A percentile compares a stretch with the other conserved stretches of the same genome.
phyloP scores from a whole-genome alignment of 2,888 invertebrate genomes.

The Pemphredon lugubris region DNA sequence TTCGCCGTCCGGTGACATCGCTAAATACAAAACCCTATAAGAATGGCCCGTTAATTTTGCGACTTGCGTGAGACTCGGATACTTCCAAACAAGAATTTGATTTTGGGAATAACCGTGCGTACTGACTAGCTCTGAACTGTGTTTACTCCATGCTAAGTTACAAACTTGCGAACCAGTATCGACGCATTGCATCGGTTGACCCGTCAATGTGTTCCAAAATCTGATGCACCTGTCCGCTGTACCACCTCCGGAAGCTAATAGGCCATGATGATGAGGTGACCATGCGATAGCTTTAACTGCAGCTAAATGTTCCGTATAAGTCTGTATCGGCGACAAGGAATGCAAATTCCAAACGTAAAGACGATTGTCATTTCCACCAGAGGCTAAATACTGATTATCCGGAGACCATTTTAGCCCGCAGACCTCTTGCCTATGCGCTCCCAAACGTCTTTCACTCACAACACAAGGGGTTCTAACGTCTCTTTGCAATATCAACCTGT shows the following conservation, averaged over 20 bases:
- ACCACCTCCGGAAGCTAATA: constrained; percentile 99
- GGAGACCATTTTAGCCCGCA: constrained; percentile 99
- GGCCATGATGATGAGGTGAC: constrained; percentile 99
- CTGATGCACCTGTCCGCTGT: constrained; percentile 98
- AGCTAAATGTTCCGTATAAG: constrained; percentile 97
- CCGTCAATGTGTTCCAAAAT: constrained; percentile 99
- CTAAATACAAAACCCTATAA: constrained; percentile 96
- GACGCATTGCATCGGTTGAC: constrained; percentile 98
- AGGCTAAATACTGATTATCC: constrained; percentile 97
- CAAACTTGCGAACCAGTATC: constrained; percentile 99
- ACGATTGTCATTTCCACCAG: constrained; percentile 99
- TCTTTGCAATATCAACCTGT: constrained; percentile 95
- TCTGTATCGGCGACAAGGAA: constrained; percentile 94
- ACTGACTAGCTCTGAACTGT: constrained; percentile 97
- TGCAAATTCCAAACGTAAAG: constrained; percentile 96
- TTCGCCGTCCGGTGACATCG: constrained; percentile 98
- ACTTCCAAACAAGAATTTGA: constrained; percentile 99
- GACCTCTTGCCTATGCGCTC: constrained; percentile 97
- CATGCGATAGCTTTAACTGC: constrained; percentile 99
- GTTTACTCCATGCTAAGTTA: constrained; percentile 99
- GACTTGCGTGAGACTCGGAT: constrained; percentile 97
- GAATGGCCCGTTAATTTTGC: constrained; percentile 98
- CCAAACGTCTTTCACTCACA: constrained; percentile 90
- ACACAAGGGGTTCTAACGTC: constrained; percentile 93
- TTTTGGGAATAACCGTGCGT: constrained; percentile 99